phyloP scores from a whole-genome alignment of 1,140 invertebrate species.

The Temnothorax curvispinosus region DNA sequence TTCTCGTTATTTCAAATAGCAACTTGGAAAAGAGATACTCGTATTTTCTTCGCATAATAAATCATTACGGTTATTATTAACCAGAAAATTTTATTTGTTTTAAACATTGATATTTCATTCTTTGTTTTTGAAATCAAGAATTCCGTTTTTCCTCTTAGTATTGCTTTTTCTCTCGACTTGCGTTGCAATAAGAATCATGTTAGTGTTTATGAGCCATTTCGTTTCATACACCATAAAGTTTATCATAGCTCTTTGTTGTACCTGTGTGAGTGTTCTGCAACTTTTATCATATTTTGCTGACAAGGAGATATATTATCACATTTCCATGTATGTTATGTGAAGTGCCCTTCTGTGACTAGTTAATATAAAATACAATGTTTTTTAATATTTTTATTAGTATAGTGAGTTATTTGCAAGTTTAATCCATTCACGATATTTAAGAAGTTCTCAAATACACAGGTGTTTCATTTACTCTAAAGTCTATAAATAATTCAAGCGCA shows the following conservation, averaged over 20 bases:
- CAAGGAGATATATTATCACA: not conserved
- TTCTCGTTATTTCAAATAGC: not conserved
- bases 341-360: not conserved
- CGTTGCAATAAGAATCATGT: not conserved
- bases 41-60: not conserved
- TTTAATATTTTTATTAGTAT: not conserved
- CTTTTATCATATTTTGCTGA: not conserved
- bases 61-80: not conserved
- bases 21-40: not conserved
- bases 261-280: not conserved
- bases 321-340: not conserved
- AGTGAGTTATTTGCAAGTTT: not conserved
- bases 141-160: not conserved
- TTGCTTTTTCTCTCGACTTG: not conserved
- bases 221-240: not conserved
- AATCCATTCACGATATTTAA: not conserved
- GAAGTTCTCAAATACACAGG: not conserved
- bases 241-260: not conserved
- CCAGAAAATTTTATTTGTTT: not conserved
- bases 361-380: not conserved
- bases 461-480: not conserved
- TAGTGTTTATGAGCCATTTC: slow-evolving; percentile 13
- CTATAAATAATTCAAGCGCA: not conserved
- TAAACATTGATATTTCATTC: not conserved
- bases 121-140: not conserved